Percentiles rank a stretch among this genome's conserved stretches.
Conservation (phyloP, 2,797 vertebrate species). For the Sebastes vulpes region DNA sequence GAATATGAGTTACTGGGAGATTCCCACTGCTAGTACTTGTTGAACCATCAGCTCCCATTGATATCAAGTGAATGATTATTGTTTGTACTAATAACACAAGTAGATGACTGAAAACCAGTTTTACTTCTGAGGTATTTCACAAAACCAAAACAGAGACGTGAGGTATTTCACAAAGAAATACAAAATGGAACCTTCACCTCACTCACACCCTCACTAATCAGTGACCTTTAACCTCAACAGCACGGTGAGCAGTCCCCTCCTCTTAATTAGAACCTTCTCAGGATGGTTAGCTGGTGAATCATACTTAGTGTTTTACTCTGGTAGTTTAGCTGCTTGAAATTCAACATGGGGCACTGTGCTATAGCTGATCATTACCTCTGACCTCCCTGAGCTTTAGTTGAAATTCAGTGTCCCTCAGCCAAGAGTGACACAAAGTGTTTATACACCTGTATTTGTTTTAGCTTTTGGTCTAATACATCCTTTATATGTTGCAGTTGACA, state of each 20-base stretch:
- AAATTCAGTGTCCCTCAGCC: neutral
- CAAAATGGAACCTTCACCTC: neutral
- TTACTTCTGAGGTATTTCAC: neutral
- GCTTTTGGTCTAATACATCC: no score
- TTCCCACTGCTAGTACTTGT: neutral
- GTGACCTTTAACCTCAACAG: slow-evolving; percentile 18
- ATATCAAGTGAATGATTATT: no score
- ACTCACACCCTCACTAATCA: neutral
- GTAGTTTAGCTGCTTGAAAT: neutral
- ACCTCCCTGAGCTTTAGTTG: neutral
- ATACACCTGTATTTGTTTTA: no score
- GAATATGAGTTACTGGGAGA: no score
- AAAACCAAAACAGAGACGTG: neutral
- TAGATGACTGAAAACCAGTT: neutral
- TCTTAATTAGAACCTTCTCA: neutral
- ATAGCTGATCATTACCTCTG: neutral
- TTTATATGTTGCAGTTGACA: no score
- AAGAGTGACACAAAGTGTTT: neutral
- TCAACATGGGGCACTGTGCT: neutral
- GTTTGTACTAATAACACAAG: neutral
- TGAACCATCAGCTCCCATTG: neutral
- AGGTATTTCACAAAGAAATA: slow-evolving; percentile 27
- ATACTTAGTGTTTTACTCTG: neutral
- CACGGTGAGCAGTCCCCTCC: neutral
- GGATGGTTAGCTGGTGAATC: neutral